Base-by-base conservation (phyloP, 1,140 invertebrate species). In the Papilio machaon region DNA sequence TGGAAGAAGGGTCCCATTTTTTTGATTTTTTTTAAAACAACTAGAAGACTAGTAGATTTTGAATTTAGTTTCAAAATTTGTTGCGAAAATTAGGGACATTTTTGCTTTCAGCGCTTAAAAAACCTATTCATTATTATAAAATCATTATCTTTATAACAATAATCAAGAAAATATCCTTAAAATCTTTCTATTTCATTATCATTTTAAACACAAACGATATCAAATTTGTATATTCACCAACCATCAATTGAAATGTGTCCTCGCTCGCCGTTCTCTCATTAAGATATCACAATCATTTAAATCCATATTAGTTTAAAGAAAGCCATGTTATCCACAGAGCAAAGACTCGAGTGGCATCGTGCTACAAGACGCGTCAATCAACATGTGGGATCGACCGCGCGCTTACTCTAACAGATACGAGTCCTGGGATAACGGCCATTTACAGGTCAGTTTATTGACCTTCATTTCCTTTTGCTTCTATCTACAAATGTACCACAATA, bases 331-430 rank as follows among this genome's bases (percentile, higher is more conserved):
- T 93, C 86, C 88, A 81, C 93, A 94, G 93, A 92, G 88, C 82
- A 94, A 94, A 89, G 92, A 94, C 83, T 91, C 92, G 78, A 92
- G 89, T 88, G 92, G 92, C 64, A 94, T 94, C 83, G 92, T 93
- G 70, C 90, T 94, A 52, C 91, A 94, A 90, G 93, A 94, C 79
- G 86, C 91, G 52, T 88, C 91, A n/a, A 76, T 91, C 82, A 92
- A 92, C 87, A 80, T 91, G 86, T 98, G 97, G 97, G 95, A 96
- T 79, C 96, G 97, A 19, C 97, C 97, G 8, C 95, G 96, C 84
- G 97, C 97, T 19, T 96, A 96, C 84, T 97, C 95, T 83, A 98
- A 98, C 95, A 95, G 97, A 83, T 98, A 98, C 89, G 97, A 98
- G 81, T 96, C 96, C 49, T 98, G 97, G 97, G 97, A 97, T 85